Evolutionary conservation across 2,797 vertebrate genomes (phyloP).

Genomic region (Pseudochromis fuscus): DNA sequence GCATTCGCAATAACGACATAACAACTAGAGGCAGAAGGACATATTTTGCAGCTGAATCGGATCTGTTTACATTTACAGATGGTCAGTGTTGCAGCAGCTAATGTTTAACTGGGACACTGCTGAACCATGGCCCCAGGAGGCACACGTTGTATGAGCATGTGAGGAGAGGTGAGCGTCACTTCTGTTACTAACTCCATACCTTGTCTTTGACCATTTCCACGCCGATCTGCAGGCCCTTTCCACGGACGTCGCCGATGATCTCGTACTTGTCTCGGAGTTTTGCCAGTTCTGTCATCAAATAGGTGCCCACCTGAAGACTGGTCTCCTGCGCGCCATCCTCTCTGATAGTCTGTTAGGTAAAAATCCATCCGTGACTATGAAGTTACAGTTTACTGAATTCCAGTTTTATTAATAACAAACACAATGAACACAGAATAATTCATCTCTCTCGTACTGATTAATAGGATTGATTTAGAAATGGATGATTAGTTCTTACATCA

Average conservation of each 20-base stretch:
- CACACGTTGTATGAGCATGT: conserved; percentile 41
- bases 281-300: conserved; percentile 88
- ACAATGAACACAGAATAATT: neutral
- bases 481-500: conserved; percentile 82
- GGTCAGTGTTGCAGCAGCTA: conserved; percentile 50
- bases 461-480: neutral
- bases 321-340: conserved; percentile 89
- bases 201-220: conserved; percentile 96
- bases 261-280: conserved; percentile 91
- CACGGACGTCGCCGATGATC: conserved; percentile 94
- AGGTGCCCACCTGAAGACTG: conserved; percentile 87
- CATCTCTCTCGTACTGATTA: neutral
- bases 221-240: conserved; percentile 95
- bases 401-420: neutral
- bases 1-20: no score
- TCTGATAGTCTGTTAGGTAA: conserved; percentile 85
- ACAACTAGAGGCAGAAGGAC: neutral
- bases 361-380: no score
- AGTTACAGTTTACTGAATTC: no score
- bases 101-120: conserved; percentile 68
- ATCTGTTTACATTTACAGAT: conserved; percentile 24
- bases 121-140: conserved; percentile 41
- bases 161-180: conserved; percentile 5
- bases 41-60: conserved; percentile 2
- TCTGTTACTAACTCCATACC: conserved; percentile 75